These are phyloP conservation scores for Tiliacea citrago DNA, from an alignment of 2,888 invertebrate genomes.

Conservation along the genomic window DNA sequence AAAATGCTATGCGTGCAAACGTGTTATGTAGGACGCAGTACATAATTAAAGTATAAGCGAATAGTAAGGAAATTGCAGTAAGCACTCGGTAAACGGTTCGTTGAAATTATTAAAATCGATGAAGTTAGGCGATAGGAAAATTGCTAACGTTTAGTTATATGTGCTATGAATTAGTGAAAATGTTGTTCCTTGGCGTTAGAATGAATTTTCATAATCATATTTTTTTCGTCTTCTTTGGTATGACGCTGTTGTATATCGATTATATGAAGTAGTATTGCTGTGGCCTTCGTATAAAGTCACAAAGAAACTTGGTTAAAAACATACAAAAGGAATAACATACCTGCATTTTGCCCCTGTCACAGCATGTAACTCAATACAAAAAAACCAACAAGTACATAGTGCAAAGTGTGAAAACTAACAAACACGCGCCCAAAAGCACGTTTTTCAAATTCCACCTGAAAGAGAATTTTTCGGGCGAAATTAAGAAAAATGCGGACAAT, in stretches of 20 bases:
- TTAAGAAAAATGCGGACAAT: constrained; percentile 68
- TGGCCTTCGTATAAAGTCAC: no score
- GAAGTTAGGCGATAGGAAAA: constrained; percentile 7
- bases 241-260: no score
- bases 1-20: constrained; percentile 31
- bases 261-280: no score
- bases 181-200: not conserved
- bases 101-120: constrained; percentile 53
- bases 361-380: constrained; percentile 36
- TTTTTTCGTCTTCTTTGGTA: no score
- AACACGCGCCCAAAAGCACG: constrained; percentile 36
- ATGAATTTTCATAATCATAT: no score
- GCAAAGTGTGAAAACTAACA: constrained; percentile 43
- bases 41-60: constrained; percentile 39
- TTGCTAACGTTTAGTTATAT: not conserved
- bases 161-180: not conserved
- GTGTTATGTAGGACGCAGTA: constrained; percentile 33
- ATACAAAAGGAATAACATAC: not conserved
- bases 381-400: constrained; percentile 36
- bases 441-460: constrained; percentile 51
- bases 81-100: constrained; percentile 44
- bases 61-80: constrained; percentile 29
- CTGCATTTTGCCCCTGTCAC: constrained; percentile 15
- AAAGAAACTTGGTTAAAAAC: not conserved
- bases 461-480: constrained; percentile 57